Base-by-base conservation (phyloP, 2,113 vertebrate genomes). In the Pedionomus torquatus region DNA sequence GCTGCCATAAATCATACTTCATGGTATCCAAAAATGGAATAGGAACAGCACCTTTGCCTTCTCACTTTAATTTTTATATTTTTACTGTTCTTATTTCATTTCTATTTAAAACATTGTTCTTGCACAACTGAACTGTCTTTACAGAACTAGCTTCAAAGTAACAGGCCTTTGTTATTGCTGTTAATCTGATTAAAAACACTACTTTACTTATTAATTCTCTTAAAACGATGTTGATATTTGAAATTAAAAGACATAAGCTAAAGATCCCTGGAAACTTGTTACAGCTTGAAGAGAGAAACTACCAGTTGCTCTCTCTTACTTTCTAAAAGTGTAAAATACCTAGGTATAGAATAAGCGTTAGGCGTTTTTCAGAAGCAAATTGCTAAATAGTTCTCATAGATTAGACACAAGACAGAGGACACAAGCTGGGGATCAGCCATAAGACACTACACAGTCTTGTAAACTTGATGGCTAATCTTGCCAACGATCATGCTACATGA, bases 1-100 rank as follows among this genome's bases (percentile, higher is more conserved):
- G 44, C 39, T 94, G 60, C 10, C 48, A 83, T 95, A 97, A 87
- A 90, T 96, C 90, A 81, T 70, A 93, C 91, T 89, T 95, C 65
- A 83, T n/a, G 63, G 17, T 82, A 72, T 86, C 20, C 30, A 92
- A 83, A 94, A 79, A n/a, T 46, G 30, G 9, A 66, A 30, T 39
- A 91, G 79, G 21, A 48, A 39, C 20, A 81, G 61, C 49, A n/a
- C 26, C 25, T 94, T 97, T 96, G 79, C 58, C 20, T 75, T 95
- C 39, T 94, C 54, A 77, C 37, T 66, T 63, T 11, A 70, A 44
- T 79, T 95, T 81, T 88, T 83, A 33, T n/a, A 13, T 11, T 90
- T 46, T 55, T 83, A 30, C 8, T 88, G 8, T 70, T 92, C 16
- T 57, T 87, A 43, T 23, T 92, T 92, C 88, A 66, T 89, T 83